Percentiles rank a stretch among this genome's conserved stretches.
These are phyloP conservation scores for Oreotrochilus melanogaster DNA, from an alignment of 2,113 vertebrate genomes.

Conservation along the genomic window DNA sequence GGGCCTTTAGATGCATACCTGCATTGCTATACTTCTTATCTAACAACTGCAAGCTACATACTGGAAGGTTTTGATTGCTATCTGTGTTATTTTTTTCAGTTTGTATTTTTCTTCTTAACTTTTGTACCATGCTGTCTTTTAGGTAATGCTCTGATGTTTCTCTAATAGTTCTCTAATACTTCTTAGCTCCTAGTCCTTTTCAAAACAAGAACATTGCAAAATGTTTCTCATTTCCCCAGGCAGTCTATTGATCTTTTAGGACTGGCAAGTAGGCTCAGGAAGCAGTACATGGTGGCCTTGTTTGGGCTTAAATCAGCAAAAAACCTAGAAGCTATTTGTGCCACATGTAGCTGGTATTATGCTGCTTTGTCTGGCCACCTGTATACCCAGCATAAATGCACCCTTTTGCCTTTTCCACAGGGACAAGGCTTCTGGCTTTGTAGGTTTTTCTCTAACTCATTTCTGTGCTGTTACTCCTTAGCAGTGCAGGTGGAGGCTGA, in stretches of 20 bases:
- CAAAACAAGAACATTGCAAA: background rate
- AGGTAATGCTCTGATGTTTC: background rate
- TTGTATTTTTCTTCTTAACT: background rate
- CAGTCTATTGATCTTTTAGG: background rate
- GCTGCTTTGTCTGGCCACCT: constrained; percentile 44
- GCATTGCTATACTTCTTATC: background rate
- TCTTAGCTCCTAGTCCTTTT: background rate
- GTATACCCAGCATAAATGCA: constrained; percentile 35
- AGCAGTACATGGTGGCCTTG: background rate
- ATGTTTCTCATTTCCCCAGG: background rate
- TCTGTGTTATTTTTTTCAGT: background rate
- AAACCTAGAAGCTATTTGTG: constrained; percentile 14
- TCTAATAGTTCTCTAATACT: background rate
- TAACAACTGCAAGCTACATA: background rate
- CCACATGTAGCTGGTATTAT: background rate
- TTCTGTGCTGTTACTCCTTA: background rate
- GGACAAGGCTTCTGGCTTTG: constrained; percentile 6
- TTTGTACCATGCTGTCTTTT: background rate
- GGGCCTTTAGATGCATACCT: background rate
- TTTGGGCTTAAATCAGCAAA: constrained; percentile 5
- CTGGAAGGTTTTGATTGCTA: background rate
- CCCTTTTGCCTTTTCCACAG: background rate
- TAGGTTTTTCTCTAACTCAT: background rate
- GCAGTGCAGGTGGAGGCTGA: background rate
- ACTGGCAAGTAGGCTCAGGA: background rate